Conservation (phyloP, 2,888 invertebrate species). For the Agrochola lota region DNA sequence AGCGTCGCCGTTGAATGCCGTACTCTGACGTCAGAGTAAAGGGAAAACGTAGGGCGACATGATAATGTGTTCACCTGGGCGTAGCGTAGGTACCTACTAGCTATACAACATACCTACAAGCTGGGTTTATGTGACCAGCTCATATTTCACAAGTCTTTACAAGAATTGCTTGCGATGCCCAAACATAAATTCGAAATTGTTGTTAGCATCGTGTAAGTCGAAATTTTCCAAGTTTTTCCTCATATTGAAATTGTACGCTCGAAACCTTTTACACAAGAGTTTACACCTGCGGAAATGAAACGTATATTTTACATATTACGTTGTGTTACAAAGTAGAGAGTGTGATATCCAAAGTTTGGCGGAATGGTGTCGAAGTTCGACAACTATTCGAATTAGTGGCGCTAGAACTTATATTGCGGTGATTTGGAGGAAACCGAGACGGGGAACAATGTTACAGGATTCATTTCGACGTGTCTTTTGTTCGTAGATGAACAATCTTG, state of each 20-base stretch:
- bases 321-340: conserved; percentile 18
- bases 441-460: conserved; percentile 33
- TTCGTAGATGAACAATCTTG: conserved; percentile 3
- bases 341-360: conserved; percentile 46
- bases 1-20: conserved; percentile 4
- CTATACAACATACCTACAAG: not conserved
- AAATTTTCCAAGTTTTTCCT: conserved; percentile 6
- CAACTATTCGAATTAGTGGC: conserved; percentile 56
- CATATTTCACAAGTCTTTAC: not conserved
- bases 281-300: conserved; percentile 7
- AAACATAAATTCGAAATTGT: not conserved
- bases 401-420: conserved; percentile 50
- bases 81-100: not conserved
- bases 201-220: not conserved
- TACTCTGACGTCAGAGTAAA: conserved; percentile 20
- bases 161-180: not conserved
- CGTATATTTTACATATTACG: conserved; percentile 1
- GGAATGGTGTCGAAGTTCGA: conserved; percentile 27
- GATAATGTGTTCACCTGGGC: conserved; percentile 1
- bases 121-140: not conserved
- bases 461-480: conserved; percentile 24
- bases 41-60: conserved; percentile 17
- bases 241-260: not conserved
- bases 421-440: conserved; percentile 26
- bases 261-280: not conserved